Percentiles rank a stretch among this genome's conserved stretches.
These are phyloP conservation scores for Danionella cerebrum DNA, from an alignment of 2,113 vertebrate genomes.

Conservation along the genomic window DNA sequence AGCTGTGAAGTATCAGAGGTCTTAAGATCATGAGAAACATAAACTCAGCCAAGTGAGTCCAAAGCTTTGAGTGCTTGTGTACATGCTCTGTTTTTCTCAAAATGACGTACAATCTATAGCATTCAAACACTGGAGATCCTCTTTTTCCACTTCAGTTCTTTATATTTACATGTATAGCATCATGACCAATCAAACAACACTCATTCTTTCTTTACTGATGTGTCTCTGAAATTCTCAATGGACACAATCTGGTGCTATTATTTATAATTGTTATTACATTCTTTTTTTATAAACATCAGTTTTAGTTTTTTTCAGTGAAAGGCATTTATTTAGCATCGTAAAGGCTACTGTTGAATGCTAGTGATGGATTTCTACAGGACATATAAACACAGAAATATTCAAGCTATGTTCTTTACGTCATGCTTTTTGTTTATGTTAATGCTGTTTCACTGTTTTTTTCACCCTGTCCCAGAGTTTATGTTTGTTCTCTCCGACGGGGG, in stretches of 20 bases:
- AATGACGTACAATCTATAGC: neutral
- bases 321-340: neutral
- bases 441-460: neutral
- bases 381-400: neutral
- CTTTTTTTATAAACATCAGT: neutral
- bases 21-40: neutral
- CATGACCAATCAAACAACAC: neutral
- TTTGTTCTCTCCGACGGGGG: constrained; percentile 85
- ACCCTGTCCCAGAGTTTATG: constrained; percentile 80
- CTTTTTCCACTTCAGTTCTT: neutral
- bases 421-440: too few species aligned
- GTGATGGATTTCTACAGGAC: neutral
- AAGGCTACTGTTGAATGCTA: neutral
- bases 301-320: neutral
- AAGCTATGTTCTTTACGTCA: neutral
- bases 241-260: neutral
- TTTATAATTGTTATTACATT: neutral
- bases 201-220: neutral
- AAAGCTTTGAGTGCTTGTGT: neutral
- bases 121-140: neutral
- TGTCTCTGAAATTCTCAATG: neutral
- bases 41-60: neutral
- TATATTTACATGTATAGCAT: neutral
- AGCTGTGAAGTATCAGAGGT: neutral
- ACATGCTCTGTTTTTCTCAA: neutral